Evolutionary conservation across 2,797 vertebrate species (phyloP).

Genomic region (Mastacembelus armatus): DNA sequence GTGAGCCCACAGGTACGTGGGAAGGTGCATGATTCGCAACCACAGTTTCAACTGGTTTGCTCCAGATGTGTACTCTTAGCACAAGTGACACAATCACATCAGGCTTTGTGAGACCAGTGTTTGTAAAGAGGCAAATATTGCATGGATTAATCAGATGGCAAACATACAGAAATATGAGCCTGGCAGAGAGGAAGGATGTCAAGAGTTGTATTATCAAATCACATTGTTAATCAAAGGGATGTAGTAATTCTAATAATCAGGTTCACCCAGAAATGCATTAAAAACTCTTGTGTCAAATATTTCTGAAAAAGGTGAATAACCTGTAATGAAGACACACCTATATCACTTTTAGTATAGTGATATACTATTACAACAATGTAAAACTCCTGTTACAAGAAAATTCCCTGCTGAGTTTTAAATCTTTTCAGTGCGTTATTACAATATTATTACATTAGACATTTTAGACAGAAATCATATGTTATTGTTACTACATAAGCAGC

Average conservation of each 20-base stretch:
- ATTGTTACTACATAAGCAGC: background rate
- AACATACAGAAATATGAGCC: slow-evolving; percentile 1
- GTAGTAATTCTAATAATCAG: too few relatives aligned
- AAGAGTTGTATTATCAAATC: background rate
- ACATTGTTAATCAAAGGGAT: background rate
- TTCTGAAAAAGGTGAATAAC: background rate
- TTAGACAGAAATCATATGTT: background rate
- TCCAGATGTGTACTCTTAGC: slow-evolving; percentile 9
- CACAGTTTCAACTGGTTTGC: slow-evolving; percentile 7
- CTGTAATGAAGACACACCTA: background rate
- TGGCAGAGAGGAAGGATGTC: background rate
- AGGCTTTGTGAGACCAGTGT: background rate
- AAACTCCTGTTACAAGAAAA: background rate
- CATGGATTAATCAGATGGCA: slow-evolving; percentile 1
- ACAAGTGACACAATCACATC: slow-evolving; percentile 7
- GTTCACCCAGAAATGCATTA: background rate
- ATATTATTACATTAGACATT: too few relatives aligned
- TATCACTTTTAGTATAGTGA: background rate
- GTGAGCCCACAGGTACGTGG: background rate
- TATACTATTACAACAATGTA: background rate
- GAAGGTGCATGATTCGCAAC: background rate
- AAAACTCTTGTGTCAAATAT: background rate
- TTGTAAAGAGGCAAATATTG: background rate
- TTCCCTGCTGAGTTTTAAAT: background rate
- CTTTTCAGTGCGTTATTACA: too few relatives aligned